These are phyloP conservation scores for Ophion slaviceki DNA, from an alignment of 2,888 invertebrate genomes.

Conservation along the genomic window DNA sequence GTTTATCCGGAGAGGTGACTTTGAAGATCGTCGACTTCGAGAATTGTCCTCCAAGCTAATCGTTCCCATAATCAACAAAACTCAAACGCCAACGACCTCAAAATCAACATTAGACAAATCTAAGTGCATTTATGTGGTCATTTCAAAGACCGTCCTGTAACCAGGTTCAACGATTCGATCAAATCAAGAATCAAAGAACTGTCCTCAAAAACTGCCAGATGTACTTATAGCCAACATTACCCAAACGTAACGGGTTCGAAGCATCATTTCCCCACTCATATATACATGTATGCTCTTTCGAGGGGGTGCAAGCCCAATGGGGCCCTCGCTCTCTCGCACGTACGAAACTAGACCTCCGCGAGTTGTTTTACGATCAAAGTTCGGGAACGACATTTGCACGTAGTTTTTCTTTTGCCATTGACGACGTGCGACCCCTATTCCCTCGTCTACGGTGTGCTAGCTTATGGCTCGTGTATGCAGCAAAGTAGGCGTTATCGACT, in stretches of 20 bases:
- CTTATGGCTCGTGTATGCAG: conserved; percentile 33
- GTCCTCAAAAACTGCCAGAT: background rate
- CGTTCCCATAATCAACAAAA: no score
- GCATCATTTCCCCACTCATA: background rate
- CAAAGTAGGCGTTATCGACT: conserved; percentile 41
- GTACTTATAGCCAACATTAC: background rate
- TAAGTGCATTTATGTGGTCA: no score
- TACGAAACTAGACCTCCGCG: conserved; percentile 52
- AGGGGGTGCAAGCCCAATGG: conserved; percentile 37
- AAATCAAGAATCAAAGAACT: background rate
- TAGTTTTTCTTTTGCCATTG: conserved; percentile 72
- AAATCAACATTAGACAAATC: no score
- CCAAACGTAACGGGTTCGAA: background rate
- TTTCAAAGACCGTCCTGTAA: no score
- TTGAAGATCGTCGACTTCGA: no score
- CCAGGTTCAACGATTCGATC: background rate
- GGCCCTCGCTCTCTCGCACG: conserved; percentile 57
- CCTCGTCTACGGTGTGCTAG: conserved; percentile 1
- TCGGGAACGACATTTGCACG: conserved; percentile 80
- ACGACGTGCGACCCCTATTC: conserved; percentile 48
- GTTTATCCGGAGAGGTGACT: background rate
- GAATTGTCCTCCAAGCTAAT: no score
- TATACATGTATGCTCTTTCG: conserved; percentile 34
- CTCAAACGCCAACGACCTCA: no score
- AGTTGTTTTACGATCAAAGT: conserved; percentile 81